Base-by-base conservation (phyloP, 1,140 invertebrate genomes). In the Pectinophora gossypiella region DNA sequence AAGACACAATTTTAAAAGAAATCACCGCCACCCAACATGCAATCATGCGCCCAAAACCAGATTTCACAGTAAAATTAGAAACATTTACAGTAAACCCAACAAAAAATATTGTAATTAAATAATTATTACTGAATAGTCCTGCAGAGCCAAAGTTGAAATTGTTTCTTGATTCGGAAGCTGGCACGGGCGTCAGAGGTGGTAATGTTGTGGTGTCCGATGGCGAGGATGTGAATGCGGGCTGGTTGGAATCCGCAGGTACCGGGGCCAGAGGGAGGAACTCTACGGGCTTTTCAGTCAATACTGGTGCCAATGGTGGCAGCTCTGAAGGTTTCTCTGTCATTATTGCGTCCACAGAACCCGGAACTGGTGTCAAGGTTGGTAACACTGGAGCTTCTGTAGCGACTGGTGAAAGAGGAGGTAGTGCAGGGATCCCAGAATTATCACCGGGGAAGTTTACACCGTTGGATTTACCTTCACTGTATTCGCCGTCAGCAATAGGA, bases 71-170 rank as follows among this genome's bases (percentile, higher is more conserved):
- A n/a, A n/a, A n/a, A n/a, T n/a, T n/a, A n/a, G n/a, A n/a, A n/a
- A n/a, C n/a, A n/a, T n/a, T n/a, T n/a, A n/a, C n/a, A n/a, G n/a
- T n/a, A n/a, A n/a, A n/a, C n/a, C n/a, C n/a, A n/a, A n/a, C n/a
- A n/a, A n/a, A n/a, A n/a, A n/a, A n/a, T n/a, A n/a, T n/a, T n/a
- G n/a, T n/a, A n/a, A n/a, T n/a, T n/a, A n/a, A n/a, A n/a, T n/a
- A n/a, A 27, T 19, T 15, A 56, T 79, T 81, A 81, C 79, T 50
- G 68, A 83, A 83, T 32, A 67, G 35, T 58, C 59, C 61, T 35
- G 50, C 45, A 2, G 53, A 12, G 48, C 64, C 68, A 19, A 78
- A 74, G 51, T 76, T 69, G 50, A 72, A 57, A 55, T 71, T 72
- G 49, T 73, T 70, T 9, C 64, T 64, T 0, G 57, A 52, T 19